A percentile compares a stretch with the other conserved stretches of the same genome.
Evolutionary conservation across 1,140 invertebrate species (phyloP).

Genomic region (Cepaea nemoralis): DNA sequence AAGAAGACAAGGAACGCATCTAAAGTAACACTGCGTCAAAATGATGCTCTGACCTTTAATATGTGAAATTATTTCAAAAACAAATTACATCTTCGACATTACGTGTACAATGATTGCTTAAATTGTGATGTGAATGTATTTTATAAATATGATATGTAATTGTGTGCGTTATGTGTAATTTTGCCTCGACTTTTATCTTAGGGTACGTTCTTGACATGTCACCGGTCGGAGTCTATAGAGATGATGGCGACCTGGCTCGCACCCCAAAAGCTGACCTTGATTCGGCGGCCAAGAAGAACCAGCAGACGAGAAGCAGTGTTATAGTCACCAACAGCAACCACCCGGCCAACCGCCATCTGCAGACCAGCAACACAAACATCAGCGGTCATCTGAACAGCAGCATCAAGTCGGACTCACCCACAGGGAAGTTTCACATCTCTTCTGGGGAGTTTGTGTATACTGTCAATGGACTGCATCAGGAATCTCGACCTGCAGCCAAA

Average conservation of each 20-base stretch:
- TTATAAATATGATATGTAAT: too few relatives aligned
- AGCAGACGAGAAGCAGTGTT: constrained; percentile 25
- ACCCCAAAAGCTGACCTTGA: constrained; percentile 10
- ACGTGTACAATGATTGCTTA: too few relatives aligned
- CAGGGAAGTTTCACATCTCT: not conserved
- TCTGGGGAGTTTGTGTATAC: not conserved
- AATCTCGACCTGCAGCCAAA: not conserved
- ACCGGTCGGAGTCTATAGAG: not conserved
- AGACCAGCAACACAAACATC: not conserved
- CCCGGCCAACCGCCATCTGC: constrained; percentile 27
- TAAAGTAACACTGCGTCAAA: too few relatives aligned
- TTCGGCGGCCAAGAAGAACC: constrained; percentile 14
- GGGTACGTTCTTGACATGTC: constrained; percentile 29
- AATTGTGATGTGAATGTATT: too few relatives aligned
- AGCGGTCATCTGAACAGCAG: not conserved
- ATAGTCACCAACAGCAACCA: constrained; percentile 41
- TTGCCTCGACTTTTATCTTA: not conserved
- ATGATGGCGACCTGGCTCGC: not conserved
- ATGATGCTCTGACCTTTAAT: too few relatives aligned
- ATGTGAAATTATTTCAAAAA: too few relatives aligned
- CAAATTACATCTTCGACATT: too few relatives aligned
- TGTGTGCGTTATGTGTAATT: too few relatives aligned
- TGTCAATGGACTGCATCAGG: not conserved
- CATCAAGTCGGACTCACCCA: not conserved
- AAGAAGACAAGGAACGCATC: too few relatives aligned